phyloP scores from a whole-genome alignment of 1,140 invertebrate species.

The Megathymus violae region DNA sequence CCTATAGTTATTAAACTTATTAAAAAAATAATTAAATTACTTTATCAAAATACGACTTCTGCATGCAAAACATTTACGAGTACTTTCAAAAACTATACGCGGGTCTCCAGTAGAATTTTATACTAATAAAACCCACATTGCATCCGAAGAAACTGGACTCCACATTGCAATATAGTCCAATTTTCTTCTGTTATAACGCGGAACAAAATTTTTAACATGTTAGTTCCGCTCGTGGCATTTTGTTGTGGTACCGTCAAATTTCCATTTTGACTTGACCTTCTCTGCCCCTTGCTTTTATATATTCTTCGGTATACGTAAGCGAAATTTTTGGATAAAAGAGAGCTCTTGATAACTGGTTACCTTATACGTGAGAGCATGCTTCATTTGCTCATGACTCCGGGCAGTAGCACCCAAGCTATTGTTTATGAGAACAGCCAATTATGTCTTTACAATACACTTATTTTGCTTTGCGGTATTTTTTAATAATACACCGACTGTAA shows the following conservation, averaged over 20 bases:
- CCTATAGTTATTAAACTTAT: too few species aligned
- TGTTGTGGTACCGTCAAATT: conserved; percentile 47
- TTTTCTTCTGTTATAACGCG: conserved; percentile 54
- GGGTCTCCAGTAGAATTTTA: not conserved
- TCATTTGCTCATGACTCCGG: conserved; percentile 67
- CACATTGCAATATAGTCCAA: conserved; percentile 41
- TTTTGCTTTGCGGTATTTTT: conserved; percentile 62
- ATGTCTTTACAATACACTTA: conserved; percentile 70
- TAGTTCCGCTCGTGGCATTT: conserved; percentile 61
- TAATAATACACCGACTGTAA: conserved; percentile 49
- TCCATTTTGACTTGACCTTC: conserved; percentile 42
- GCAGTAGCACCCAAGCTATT: conserved; percentile 66
- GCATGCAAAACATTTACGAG: too few species aligned
- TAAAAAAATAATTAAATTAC: too few species aligned
- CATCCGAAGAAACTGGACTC: not conserved
- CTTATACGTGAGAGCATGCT: conserved; percentile 67
- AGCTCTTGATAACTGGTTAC: conserved; percentile 52
- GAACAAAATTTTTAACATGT: conserved; percentile 61
- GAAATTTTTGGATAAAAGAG: conserved; percentile 19
- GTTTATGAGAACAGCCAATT: conserved; percentile 75
- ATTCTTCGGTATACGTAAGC: conserved; percentile 13
- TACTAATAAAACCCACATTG: conserved; percentile 4
- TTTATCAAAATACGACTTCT: too few species aligned
- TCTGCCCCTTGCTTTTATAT: conserved; percentile 9
- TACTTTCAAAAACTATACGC: too few species aligned